Evolutionary conservation across 1,140 invertebrate genomes (phyloP).

Genomic region (Calliopsis andreniformis): DNA sequence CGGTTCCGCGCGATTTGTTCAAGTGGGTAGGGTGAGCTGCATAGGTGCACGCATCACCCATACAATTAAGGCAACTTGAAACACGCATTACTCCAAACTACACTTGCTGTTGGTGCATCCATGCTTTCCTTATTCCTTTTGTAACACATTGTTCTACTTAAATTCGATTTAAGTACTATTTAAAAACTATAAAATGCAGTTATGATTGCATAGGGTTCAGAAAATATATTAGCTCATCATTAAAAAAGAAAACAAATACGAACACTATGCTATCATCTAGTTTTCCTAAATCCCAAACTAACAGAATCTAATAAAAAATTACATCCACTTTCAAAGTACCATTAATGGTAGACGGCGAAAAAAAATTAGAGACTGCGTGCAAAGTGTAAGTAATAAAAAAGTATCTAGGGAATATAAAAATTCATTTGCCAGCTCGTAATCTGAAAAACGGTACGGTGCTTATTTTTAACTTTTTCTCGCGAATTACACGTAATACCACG

Average conservation of each 20-base stretch:
- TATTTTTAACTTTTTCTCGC: background rate
- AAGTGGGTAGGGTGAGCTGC: conserved; percentile 2
- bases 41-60: conserved; percentile 30
- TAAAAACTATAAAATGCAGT: no score
- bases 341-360: background rate
- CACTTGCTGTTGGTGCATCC: conserved; percentile 46
- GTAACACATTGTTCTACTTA: no score
- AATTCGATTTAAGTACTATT: no score
- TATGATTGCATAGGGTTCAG: no score
- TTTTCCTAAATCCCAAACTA: conserved; percentile 12
- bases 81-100: conserved; percentile 45
- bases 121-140: conserved; percentile 9
- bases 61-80: conserved; percentile 58
- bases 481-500: conserved; percentile 37
- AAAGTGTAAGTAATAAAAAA: background rate
- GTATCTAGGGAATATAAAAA: background rate
- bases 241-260: no score
- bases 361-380: background rate
- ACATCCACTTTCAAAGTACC: background rate
- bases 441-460: background rate
- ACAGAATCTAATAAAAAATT: no score
- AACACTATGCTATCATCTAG: background rate
- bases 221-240: no score
- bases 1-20: conserved; percentile 46
- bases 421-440: conserved; percentile 30